Conservation (phyloP, 1,140 invertebrate genomes). For the Ganaspis sp. region DNA sequence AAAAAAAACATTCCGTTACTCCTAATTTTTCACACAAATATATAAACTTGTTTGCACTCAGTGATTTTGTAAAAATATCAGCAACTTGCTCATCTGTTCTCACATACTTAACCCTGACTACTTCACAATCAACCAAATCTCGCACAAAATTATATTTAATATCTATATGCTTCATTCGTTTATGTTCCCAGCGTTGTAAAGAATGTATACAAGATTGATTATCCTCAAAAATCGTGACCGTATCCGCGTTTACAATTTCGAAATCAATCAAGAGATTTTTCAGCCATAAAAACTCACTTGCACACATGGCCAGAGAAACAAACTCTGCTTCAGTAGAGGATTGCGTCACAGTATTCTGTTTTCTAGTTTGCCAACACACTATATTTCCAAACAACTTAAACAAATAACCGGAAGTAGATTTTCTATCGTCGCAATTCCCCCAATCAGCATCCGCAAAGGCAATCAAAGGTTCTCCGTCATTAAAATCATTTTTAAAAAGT, state of each 20-base stretch:
- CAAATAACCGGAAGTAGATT: conserved; percentile 53
- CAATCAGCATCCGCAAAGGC: conserved; percentile 55
- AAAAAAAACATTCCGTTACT: background rate
- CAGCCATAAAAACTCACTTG: background rate
- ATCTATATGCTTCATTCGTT: conserved; percentile 42
- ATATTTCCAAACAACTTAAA: conserved; percentile 41
- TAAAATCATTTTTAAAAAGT: background rate
- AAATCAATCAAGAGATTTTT: conserved; percentile 4
- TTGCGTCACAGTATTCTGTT: conserved; percentile 47
- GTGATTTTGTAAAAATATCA: conserved; percentile 26
- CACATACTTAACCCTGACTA: conserved; percentile 51
- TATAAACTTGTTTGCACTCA: background rate
- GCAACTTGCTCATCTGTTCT: conserved; percentile 3
- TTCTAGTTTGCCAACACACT: conserved; percentile 49
- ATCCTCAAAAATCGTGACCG: background rate
- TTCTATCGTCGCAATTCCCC: conserved; percentile 32
- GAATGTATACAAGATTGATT: conserved; percentile 25
- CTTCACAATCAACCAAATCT: background rate
- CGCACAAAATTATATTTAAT: conserved; percentile 39
- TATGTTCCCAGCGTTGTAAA: conserved; percentile 25
- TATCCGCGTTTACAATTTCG: background rate
- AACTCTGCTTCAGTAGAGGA: conserved; percentile 48
- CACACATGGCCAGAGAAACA: conserved; percentile 43
- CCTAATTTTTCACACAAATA: conserved; percentile 42
- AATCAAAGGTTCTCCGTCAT: conserved; percentile 31